Percentiles rank a stretch among this genome's conserved stretches.
These are phyloP conservation scores for Tanaodytes sp. DNA, from an alignment of 2,888 invertebrate species.

Conservation along the genomic window DNA sequence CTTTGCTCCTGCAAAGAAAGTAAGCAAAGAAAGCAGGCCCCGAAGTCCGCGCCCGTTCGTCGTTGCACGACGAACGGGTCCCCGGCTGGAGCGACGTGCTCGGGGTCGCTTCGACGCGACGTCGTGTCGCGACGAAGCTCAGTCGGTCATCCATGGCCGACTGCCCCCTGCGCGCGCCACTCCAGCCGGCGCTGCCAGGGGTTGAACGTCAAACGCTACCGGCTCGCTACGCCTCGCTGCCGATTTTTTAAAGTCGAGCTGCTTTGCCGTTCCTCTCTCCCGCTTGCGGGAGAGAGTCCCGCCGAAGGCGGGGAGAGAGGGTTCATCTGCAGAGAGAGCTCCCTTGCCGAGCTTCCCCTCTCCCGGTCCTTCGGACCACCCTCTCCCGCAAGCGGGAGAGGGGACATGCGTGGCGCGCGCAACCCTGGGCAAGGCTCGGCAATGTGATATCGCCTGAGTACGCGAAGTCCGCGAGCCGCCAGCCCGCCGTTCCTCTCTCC, in stretches of 20 bases:
- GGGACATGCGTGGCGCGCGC: too few relatives aligned
- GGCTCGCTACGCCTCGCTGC: conserved; percentile 4
- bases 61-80: too few relatives aligned
- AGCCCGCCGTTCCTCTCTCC: neutral
- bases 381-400: neutral
- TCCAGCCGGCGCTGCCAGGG: conserved; percentile 4
- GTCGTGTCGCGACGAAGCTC: too few relatives aligned
- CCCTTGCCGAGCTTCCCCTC: neutral
- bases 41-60: too few relatives aligned
- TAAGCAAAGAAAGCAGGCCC: too few relatives aligned
- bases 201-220: neutral
- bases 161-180: conserved; percentile 4
- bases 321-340: neutral
- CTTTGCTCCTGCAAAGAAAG: too few relatives aligned
- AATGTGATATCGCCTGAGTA: too few relatives aligned
- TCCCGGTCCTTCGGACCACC: neutral
- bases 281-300: neutral
- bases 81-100: too few relatives aligned
- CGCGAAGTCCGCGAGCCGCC: neutral
- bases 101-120: too few relatives aligned
- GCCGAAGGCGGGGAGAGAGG: neutral
- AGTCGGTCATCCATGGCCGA: neutral
- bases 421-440: conserved; percentile 59
- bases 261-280: neutral
- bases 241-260: neutral